Base-by-base conservation (phyloP, 2,888 invertebrate species). In the Hyposoter dolosus region DNA sequence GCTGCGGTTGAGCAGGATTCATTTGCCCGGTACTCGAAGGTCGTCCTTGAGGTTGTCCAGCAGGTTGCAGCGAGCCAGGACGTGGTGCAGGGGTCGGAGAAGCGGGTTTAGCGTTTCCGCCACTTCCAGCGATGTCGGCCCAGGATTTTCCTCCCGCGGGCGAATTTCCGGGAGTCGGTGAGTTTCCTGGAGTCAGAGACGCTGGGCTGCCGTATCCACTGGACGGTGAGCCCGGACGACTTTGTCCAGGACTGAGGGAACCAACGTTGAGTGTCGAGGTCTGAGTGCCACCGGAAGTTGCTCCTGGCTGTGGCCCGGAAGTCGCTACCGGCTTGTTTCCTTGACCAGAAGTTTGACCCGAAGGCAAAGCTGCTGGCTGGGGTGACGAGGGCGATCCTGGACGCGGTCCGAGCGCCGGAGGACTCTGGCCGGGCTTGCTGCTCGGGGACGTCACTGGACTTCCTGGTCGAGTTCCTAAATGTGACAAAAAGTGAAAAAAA, bases 41-140 rank as follows among this genome's bases (percentile, higher is more conserved):
- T 81, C 85, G 60, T 40, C 74, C 76, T 28, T 71, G 76, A 40
- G 68, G 17, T 50, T 86, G 87, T 66, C 82, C 84, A 3, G 88
- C 84, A 1, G 88, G 84, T 76, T 84, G 65, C 43, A 80, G 53
- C 50, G 84, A 71, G 65, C 74, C 79, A 32, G 88, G 88, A 76
- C 87, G 89, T 1, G 88, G 83, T n/a, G 87, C 84, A 12, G 90
- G 86, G 12, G 88, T 86, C 71, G 84, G 86, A 9, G 89, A 88
- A 4, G 89, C 89, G 1, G 92, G 90, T 9, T 84, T 88, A 6
- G 90, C 89, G 69, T 88, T 87, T 74, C 89, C 90, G 10, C 90
- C 90, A 40, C 86, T 89, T 10, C 89, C 90, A 5, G 92, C 92
- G 7, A 93, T 66, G 0, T 93, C 90, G 2, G 92, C 92, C 92